A percentile compares a stretch with the other conserved stretches of the same genome.
Evolutionary conservation across 1,140 invertebrate genomes (phyloP).

Genomic region (Drosophila novamexicana): DNA sequence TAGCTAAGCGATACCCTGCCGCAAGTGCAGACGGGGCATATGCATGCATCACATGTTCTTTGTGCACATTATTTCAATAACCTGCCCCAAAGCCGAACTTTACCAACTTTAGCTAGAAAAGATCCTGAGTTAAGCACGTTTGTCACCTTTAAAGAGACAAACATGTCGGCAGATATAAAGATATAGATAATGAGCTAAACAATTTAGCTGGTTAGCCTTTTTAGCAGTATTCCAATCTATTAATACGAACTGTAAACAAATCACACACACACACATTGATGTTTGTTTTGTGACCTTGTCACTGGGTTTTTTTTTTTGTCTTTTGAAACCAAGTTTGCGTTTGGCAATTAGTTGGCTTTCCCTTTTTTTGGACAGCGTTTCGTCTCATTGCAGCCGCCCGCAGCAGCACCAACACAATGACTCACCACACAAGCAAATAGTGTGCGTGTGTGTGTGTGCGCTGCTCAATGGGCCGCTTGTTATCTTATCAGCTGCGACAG

Average conservation of each 20-base stretch:
- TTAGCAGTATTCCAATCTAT: neutral
- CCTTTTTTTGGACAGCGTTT: constrained; percentile 16
- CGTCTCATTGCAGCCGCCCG: constrained; percentile 15
- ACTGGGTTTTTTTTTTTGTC: neutral
- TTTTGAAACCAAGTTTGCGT: neutral
- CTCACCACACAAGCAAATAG: constrained; percentile 7
- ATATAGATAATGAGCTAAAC: neutral
- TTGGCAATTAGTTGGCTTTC: constrained; percentile 33
- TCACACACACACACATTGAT: neutral
- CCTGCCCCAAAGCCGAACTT: too few species aligned
- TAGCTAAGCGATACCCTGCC: too few species aligned
- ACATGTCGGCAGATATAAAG: neutral
- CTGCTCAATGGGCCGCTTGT: constrained; percentile 19
- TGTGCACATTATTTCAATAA: too few species aligned
- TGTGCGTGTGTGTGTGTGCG: neutral
- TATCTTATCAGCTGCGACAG: constrained; percentile 43
- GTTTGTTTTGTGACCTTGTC: constrained; percentile 28
- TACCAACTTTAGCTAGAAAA: too few species aligned
- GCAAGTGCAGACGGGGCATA: too few species aligned
- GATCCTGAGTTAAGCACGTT: neutral
- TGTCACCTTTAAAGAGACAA: neutral
- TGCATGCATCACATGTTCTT: too few species aligned
- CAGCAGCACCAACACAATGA: constrained; percentile 9
- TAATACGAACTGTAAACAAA: neutral
- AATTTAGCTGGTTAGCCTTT: too few species aligned